Base-by-base conservation (phyloP, 2,888 invertebrate genomes). In the Elmis aenea region DNA sequence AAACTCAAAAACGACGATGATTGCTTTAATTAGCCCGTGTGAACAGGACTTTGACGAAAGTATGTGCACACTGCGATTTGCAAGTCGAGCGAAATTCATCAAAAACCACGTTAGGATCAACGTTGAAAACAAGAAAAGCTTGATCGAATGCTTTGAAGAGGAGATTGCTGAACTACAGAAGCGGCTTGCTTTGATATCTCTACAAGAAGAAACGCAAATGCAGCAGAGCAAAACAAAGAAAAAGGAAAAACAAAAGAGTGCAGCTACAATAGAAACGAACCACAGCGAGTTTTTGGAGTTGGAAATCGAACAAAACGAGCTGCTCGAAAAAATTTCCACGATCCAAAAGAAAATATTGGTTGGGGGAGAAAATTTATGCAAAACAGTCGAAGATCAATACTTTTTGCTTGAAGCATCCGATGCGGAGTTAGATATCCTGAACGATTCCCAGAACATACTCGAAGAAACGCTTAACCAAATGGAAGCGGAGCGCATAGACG, bases 11-110 rank as follows among this genome's bases (percentile, higher is more conserved):
- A 93, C 93, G 13, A 83, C 92, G 9, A 92, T 92, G 92, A 90
- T 93, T 59, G 96, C 97, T 2, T 96, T 95, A 52, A 79, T 96
- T 22, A 95, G 96, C n/a, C 96, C 97, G 2, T 91, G 95, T 0
- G 91, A 91, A 58, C 75, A 84, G 42, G 97, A 99, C 71, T 95
- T 92, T 62, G 96, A 97, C 60, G 99, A 99, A 67, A 93, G 94
- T 0, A 85, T 97, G 48, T 95, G 93, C 58, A 96, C 97, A 0
- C 73, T 99, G 36, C 78, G 97, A 1, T 99, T 97, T 70, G 97
- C 97, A 1, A 94, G 92, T 71, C 78, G 97, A 33, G 96, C 97
- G 6, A 99, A 99, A 73, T 93, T 89, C 62, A 99, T 99, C 48
- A 88, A 91, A 67, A 99, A 97, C 71, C 83, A 85, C 52, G 95